Percentiles rank a stretch among this genome's conserved stretches.
These are phyloP conservation scores for Patella caerulea DNA, from an alignment of 2,888 invertebrate genomes.

Conservation along the genomic window DNA sequence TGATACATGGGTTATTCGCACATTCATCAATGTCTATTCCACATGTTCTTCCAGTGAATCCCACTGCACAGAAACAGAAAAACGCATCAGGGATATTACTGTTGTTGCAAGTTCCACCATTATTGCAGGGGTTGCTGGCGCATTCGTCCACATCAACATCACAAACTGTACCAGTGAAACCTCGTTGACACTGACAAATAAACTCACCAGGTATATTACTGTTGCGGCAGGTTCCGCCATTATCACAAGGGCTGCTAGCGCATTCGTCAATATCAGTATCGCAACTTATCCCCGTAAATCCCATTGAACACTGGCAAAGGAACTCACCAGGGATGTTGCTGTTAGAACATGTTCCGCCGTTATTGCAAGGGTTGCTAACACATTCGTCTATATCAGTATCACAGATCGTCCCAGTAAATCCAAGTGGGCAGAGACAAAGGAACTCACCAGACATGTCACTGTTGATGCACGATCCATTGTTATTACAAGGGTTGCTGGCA, in stretches of 20 bases:
- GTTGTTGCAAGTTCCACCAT: conserved; percentile 37
- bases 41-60: conserved; percentile 35
- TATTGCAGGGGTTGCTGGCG: conserved; percentile 33
- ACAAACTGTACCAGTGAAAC: neutral
- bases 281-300: conserved; percentile 47
- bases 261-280: conserved; percentile 28
- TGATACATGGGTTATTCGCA: neutral
- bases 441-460: conserved; percentile 20
- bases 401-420: conserved; percentile 40
- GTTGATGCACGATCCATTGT: conserved; percentile 33
- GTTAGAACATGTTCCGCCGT: conserved; percentile 34
- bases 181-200: conserved; percentile 32
- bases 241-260: neutral
- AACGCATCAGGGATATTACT: conserved; percentile 24
- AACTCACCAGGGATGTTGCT: conserved; percentile 21
- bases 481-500: conserved; percentile 32
- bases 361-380: conserved; percentile 31
- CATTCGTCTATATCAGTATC: conserved; percentile 41
- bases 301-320: conserved; percentile 35
- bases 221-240: conserved; percentile 28
- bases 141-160: conserved; percentile 28
- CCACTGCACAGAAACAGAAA: conserved; percentile 33
- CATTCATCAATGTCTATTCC: conserved; percentile 40
- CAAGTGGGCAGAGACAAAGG: conserved; percentile 35
- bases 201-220: conserved; percentile 29